These are phyloP conservation scores for Ranitomeya variabilis DNA, from an alignment of 2,113 vertebrate species.

Conservation along the genomic window DNA sequence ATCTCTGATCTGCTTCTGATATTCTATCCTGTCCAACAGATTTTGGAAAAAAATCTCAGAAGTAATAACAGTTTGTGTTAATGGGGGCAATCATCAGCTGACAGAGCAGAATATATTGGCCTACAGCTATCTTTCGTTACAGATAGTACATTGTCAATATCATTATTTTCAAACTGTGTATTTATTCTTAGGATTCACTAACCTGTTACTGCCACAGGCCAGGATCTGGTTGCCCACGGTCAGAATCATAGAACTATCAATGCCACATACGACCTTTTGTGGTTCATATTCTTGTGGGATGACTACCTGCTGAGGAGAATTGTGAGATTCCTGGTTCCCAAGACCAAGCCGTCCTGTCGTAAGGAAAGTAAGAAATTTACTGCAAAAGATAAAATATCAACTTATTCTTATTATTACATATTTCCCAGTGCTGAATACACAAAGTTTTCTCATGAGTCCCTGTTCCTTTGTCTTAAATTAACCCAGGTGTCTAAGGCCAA, in stretches of 20 bases:
- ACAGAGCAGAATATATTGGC: neutral
- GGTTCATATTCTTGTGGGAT: conserved; percentile 82
- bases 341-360: conserved; percentile 88
- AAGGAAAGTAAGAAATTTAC: conserved; percentile 6
- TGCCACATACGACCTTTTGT: conserved; percentile 86
- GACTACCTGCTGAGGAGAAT: conserved; percentile 86
- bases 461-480: too few species aligned
- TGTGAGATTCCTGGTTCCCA: conserved; percentile 86
- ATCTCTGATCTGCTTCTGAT: neutral
- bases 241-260: conserved; percentile 93
- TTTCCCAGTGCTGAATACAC: neutral
- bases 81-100: neutral
- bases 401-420: neutral
- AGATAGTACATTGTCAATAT: neutral
- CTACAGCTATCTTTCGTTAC: neutral
- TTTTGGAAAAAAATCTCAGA: too few species aligned
- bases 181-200: neutral
- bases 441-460: neutral
- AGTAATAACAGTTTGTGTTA: neutral
- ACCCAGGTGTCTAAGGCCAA: neutral
- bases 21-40: neutral
- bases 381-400: neutral
- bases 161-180: neutral
- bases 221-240: conserved; percentile 81
- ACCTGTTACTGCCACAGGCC: conserved; percentile 98